Base-by-base conservation (phyloP, 1,140 invertebrate genomes). In the Pentalonia nigronervosa region DNA sequence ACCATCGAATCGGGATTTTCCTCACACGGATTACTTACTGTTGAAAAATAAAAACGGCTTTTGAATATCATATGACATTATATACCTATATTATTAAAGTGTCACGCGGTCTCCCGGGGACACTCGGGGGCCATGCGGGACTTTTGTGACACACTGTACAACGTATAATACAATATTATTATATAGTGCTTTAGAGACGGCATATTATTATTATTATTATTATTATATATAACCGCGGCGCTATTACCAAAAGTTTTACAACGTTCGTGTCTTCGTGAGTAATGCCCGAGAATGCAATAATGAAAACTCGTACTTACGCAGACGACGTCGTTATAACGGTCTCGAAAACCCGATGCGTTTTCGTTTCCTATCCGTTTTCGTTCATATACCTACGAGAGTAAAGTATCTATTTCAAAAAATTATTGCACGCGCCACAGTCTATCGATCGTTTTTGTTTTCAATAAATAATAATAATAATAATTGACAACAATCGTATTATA, bases 241-340 rank as follows among this genome's bases (percentile, higher is more conserved):
- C 11, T 67, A 76, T n/a, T 76, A 76, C n/a, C 30, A 76, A 76
- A n/a, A 76, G 11, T 76, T 76, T n/a, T 76, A 76, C 6, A 76
- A 76, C n/a, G 30, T 76, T 76, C n/a, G 60, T 76, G 60, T n/a
- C 60, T 76, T 76, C n/a, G n/a, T n/a, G 60, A 76, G 60, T 76
- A 76, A 76, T 76, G 60, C 30, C 34, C 34, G 81, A 83, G 34
- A 83, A 83, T 36, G 81, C 36, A 83, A 83, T 83, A 83, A 83
- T 41, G 34, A 83, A 83, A 83, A 83, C n/a, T 76, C 60, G 60
- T 67, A 67, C 60, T 67, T 67, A 60, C 56, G 25, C 56, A 76
- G n/a, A 76, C 60, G n/a, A 14, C 60, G 30, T 76, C 60, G 60
- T 76, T 76, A 34, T n/a, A 76, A 76, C 60, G 30, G 60, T 76